Evolutionary conservation across 2,113 vertebrate genomes (phyloP).

Genomic region (Crypturellus undulatus): DNA sequence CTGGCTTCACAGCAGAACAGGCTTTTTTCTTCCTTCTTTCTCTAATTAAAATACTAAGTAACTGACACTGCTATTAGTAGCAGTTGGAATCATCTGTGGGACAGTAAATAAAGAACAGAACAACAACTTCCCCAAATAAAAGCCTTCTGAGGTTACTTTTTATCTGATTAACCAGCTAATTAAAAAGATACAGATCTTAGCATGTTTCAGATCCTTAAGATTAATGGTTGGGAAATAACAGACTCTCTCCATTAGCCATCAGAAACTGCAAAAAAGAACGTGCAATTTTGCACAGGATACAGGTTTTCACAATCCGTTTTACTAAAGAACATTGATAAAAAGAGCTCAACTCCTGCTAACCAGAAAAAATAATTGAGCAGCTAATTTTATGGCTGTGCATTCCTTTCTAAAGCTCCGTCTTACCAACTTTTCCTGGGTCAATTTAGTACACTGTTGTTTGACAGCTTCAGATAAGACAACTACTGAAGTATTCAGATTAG

Average conservation of each 20-base stretch:
- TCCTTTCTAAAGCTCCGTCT: background rate
- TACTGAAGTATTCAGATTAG: background rate
- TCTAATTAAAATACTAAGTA: slow-evolving; percentile 23
- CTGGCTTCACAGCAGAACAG: background rate
- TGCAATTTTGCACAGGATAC: background rate
- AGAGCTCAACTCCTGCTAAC: background rate
- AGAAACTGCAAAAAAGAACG: background rate
- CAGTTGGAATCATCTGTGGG: background rate
- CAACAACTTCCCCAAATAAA: background rate
- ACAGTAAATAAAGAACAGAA: background rate
- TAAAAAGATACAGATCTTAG: background rate
- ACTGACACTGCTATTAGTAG: background rate
- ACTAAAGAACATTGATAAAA: background rate
- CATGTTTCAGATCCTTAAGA: background rate
- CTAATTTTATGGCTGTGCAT: background rate
- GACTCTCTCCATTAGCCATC: background rate
- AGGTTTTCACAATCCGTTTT: background rate
- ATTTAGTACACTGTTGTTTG: background rate
- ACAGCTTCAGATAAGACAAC: background rate
- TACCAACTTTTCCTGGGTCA: background rate
- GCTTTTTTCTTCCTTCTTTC: background rate
- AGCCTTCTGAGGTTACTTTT: background rate
- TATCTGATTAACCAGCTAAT: background rate
- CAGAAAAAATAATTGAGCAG: background rate
- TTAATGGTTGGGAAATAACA: background rate